Conservation (phyloP, 1,140 invertebrate species). For the Psix sp. region DNA sequence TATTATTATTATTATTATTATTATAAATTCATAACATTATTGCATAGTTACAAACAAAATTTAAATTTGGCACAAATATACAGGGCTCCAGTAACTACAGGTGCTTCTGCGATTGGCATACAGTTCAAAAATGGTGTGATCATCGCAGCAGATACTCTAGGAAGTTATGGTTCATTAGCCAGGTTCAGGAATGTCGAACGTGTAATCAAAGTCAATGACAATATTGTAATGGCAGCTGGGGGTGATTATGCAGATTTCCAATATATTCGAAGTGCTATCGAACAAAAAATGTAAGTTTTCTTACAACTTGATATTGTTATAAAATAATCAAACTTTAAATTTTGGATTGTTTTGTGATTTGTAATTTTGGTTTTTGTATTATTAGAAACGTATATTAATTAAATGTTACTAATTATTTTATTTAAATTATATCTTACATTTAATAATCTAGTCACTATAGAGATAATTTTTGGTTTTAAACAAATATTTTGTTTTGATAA, state of each 20-base stretch:
- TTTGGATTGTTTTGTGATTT: no score
- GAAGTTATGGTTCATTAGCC: constrained; percentile 94
- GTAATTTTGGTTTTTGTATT: no score
- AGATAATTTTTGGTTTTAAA: constrained; percentile 1
- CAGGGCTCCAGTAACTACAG: constrained; percentile 90
- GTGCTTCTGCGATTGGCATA: constrained; percentile 92
- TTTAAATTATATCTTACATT: no score
- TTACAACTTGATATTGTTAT: not conserved
- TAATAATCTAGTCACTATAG: no score
- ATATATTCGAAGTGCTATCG: constrained; percentile 89
- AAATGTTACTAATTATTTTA: no score
- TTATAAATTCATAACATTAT: not conserved
- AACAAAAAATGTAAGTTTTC: constrained; percentile 91
- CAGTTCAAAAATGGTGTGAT: constrained; percentile 92
- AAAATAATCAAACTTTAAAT: no score
- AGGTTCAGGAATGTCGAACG: constrained; percentile 90
- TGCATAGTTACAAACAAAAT: not conserved
- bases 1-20: constrained; percentile 5
- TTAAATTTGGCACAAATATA: not conserved
- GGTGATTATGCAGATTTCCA: constrained; percentile 98
- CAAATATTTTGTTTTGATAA: no score
- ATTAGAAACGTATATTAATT: no score
- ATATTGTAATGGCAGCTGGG: constrained; percentile 90
- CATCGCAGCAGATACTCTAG: constrained; percentile 93
- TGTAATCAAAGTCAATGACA: constrained; percentile 91